Evolutionary conservation across 2,113 vertebrate species (phyloP).

Genomic region (Burhinus oedicnemus): DNA sequence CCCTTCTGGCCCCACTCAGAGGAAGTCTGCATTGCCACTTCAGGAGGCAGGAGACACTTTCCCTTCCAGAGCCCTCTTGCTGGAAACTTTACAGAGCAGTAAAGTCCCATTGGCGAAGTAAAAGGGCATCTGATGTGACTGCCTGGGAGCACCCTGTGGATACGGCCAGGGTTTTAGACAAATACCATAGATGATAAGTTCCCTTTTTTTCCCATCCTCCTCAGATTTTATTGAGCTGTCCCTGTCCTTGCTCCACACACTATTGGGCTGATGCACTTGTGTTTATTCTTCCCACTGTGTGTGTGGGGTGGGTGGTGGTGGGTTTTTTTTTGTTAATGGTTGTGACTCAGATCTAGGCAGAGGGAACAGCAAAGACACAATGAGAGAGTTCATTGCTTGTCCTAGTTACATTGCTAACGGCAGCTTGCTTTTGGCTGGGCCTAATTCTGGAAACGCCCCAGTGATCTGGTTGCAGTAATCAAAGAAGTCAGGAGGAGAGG

Average conservation of each 20-base stretch:
- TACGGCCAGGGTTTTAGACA: neutral
- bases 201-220: neutral
- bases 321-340: neutral
- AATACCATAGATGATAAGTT: neutral
- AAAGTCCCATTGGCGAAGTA: neutral
- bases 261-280: neutral
- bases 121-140: neutral
- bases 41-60: neutral
- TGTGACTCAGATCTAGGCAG: neutral
- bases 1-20: neutral
- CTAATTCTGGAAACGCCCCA: neutral
- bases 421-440: neutral
- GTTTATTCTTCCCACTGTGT: neutral
- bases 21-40: neutral
- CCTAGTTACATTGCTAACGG: neutral
- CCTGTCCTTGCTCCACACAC: neutral
- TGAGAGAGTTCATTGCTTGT: neutral
- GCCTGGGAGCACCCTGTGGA: neutral
- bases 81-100: neutral
- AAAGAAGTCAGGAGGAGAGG: neutral
- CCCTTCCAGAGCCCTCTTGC: neutral
- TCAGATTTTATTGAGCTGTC: neutral
- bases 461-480: neutral
- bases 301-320: too few species aligned
- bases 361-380: neutral